These are phyloP conservation scores for Zaprionus ghesquierei DNA, from an alignment of 1,140 invertebrate genomes.

Conservation along the genomic window DNA sequence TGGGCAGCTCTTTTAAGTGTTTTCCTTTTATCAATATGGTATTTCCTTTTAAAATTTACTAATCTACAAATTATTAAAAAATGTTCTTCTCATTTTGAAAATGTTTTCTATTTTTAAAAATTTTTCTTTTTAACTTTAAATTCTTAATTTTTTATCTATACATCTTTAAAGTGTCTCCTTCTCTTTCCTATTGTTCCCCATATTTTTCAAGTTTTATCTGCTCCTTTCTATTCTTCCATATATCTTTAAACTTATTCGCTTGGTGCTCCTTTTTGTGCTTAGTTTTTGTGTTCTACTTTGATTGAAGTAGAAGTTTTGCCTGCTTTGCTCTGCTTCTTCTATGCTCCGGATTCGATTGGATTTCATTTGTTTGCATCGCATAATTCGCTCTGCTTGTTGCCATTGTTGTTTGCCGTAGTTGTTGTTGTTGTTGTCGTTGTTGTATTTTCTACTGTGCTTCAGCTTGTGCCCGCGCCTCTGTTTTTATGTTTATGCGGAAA, in stretches of 20 bases:
- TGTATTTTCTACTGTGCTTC: constrained; percentile 29
- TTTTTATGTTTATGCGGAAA: constrained; percentile 81
- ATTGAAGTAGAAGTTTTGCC: constrained; percentile 3
- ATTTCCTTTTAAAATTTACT: no score
- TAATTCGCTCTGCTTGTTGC: not conserved
- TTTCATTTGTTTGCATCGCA: constrained; percentile 59
- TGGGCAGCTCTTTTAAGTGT: no score
- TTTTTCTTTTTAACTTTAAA: not conserved
- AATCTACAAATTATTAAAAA: no score
- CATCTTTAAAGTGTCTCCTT: not conserved
- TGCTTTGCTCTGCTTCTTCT: not conserved
- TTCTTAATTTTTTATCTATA: not conserved
- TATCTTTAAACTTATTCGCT: not conserved
- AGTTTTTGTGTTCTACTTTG: not conserved
- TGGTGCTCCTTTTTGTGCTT: not conserved
- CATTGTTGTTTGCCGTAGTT: constrained; percentile 7
- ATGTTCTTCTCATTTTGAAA: no score
- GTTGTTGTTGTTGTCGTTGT: not conserved
- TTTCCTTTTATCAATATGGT: no score
- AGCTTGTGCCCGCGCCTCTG: constrained; percentile 50
- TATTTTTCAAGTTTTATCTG: not conserved
- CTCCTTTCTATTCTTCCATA: not conserved
- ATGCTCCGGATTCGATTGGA: constrained; percentile 61
- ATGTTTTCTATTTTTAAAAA: no score
- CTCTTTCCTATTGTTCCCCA: not conserved